A percentile compares a stretch with the other conserved stretches of the same genome.
Conservation (phyloP, 2,113 vertebrate genomes). For the Stegostoma tigrinum region DNA sequence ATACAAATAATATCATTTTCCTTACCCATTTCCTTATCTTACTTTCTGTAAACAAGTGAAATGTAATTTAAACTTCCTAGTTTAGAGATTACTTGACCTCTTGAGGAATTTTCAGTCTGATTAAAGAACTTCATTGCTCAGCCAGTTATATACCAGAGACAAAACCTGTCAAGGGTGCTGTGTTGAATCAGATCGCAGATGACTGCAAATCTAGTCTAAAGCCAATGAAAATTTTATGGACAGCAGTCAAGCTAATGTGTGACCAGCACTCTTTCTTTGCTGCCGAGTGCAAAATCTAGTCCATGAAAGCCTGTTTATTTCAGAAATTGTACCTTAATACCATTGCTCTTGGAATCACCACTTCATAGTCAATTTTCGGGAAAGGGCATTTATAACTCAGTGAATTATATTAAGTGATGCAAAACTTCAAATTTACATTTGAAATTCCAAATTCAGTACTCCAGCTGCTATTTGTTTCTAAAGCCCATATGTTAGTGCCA, state of each 20-base stretch:
- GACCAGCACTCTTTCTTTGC: background rate
- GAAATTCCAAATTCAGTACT: background rate
- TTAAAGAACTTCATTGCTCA: background rate
- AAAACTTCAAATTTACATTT: background rate
- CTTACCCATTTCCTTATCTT: background rate
- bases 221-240: background rate
- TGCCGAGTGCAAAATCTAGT: background rate
- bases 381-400: background rate
- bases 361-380: background rate
- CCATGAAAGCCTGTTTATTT: background rate
- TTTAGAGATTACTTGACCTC: background rate
- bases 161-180: background rate
- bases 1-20: background rate
- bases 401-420: background rate
- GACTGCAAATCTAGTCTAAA: background rate
- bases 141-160: background rate
- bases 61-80: background rate
- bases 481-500: background rate
- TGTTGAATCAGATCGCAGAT: background rate
- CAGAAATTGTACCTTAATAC: background rate
- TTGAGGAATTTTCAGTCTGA: background rate
- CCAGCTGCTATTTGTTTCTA: background rate
- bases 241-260: background rate
- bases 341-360: background rate
- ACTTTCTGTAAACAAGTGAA: background rate